Base-by-base conservation (phyloP, 2,888 invertebrate species). In the Rambutsinella grinnellia region DNA sequence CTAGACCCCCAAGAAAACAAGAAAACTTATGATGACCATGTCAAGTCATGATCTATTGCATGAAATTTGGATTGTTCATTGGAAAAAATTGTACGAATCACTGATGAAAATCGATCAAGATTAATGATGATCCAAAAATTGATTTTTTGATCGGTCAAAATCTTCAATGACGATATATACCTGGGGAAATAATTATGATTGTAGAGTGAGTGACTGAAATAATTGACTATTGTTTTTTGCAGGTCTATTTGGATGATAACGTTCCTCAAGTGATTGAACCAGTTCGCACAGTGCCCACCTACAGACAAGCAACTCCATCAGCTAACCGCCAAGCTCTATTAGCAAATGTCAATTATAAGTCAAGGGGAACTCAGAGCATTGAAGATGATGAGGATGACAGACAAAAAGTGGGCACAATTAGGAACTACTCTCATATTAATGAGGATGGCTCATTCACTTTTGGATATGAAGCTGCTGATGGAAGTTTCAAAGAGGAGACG, bases 401-500 rank as follows among this genome's bases (percentile, higher is more conserved):
- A 62, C 74, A 69, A n/a, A 80, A 70, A 49, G 93, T 94, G 0
- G 93, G 93, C 87, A 94, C 94, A 17, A 92, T 93, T 83, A 89
- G 93, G 76, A 94, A 94, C 85, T 94, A 93, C 87, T 94, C 93
- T 85, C 93, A 94, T 88, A 90, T 91, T 23, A 94, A 94, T 86
- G 93, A 93, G 85, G 93, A 94, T 82, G 94, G 94, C 69, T 93
- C 93, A 71, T 94, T 93, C 87, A 93, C 93, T 8, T 94, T 61
- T 57, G 71, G 71, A 2, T 79, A 78, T 49, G 93, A 93, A 87
- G 92, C 93, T 0, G 94, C 93, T 13, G 94, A 94, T 85, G 94
- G 94, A 0, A 93, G 93, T 78, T 94, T 94, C 89, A 94, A 94
- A 85, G 94, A 94, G 85, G 94, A 94, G 86, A 94, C 94, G 2